phyloP scores from a whole-genome alignment of 2,113 vertebrate species.

The Ardeotis arabs region DNA sequence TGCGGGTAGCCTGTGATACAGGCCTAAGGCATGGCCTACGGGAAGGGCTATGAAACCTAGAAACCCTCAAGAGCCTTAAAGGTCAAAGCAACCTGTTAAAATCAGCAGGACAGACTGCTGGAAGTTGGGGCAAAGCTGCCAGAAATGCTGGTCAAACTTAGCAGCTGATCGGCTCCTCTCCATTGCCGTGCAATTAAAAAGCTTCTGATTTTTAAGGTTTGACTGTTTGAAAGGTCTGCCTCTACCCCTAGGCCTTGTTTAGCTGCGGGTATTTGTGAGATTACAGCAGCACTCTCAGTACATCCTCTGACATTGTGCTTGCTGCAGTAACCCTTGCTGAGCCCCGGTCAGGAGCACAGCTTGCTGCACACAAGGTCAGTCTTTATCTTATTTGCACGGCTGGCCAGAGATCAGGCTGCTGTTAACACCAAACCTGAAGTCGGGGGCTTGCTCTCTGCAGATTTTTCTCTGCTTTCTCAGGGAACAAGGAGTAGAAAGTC shows the following conservation, averaged over 20 bases:
- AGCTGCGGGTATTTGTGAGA: background rate
- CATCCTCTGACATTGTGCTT: accelerated
- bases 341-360: background rate
- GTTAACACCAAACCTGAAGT: background rate
- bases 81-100: background rate
- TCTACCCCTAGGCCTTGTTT: background rate
- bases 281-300: background rate
- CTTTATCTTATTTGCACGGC: background rate
- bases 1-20: background rate
- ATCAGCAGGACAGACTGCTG: background rate
- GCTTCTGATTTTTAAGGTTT: background rate
- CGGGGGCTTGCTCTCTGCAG: background rate
- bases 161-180: background rate
- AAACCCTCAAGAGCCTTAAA: constrained; percentile 1
- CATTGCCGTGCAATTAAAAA: background rate
- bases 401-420: background rate
- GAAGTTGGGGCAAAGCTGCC: background rate
- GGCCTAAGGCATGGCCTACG: background rate
- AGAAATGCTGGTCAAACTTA: background rate
- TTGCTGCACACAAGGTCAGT: background rate
- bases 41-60: background rate
- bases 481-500: background rate
- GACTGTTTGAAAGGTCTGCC: background rate
- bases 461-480: background rate
- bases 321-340: background rate